Conservation (phyloP, 2,888 invertebrate species). For the Polymixis lichenea region DNA sequence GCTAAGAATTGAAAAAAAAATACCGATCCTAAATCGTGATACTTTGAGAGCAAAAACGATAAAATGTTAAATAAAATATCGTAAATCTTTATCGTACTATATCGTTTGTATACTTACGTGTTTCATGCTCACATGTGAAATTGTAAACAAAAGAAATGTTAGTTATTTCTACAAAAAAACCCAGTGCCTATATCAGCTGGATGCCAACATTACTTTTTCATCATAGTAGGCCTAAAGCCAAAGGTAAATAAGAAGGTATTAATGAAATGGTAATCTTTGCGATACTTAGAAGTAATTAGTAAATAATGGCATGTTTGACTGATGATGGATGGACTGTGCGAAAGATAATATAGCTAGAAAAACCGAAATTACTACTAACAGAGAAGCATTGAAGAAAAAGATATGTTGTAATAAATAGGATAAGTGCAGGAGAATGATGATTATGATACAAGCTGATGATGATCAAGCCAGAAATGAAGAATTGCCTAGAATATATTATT, state of each 20-base stretch:
- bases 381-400: too few relatives aligned
- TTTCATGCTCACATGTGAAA: slow-evolving; percentile 10
- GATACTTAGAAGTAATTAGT: background rate
- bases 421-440: too few relatives aligned
- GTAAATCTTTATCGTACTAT: slow-evolving; percentile 22
- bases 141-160: slow-evolving; percentile 2
- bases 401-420: too few relatives aligned
- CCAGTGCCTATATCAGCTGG: background rate
- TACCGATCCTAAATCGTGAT: background rate
- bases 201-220: slow-evolving; percentile 15
- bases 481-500: background rate
- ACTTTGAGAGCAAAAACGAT: slow-evolving; percentile 6
- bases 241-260: background rate
- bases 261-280: background rate
- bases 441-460: background rate
- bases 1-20: background rate
- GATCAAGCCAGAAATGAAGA: background rate
- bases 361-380: too few relatives aligned
- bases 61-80: slow-evolving; percentile 2
- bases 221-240: background rate
- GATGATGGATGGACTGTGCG: background rate
- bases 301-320: background rate
- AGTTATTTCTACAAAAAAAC: slow-evolving; percentile 13
- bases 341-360: too few relatives aligned
- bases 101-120: background rate